phyloP scores from a whole-genome alignment of 2,888 invertebrate genomes.

The Phalera bucephala region DNA sequence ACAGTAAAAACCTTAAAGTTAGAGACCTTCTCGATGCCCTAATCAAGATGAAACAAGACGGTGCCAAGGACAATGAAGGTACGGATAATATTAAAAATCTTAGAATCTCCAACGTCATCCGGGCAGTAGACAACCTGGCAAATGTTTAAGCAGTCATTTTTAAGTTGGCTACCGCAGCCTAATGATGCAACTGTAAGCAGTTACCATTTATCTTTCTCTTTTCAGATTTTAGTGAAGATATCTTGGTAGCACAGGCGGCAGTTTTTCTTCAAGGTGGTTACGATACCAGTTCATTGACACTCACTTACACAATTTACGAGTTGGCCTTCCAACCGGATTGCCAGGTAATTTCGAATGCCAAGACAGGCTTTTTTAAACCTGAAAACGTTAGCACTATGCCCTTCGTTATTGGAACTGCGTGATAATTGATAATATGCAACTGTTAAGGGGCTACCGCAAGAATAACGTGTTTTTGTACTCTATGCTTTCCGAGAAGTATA shows the following conservation, averaged over 20 bases:
- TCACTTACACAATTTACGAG: conserved; percentile 43
- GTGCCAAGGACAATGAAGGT: conserved; percentile 34
- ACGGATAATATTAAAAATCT: neutral
- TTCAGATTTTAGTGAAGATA: conserved; percentile 45
- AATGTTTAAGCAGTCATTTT: no score
- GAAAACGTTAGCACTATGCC: neutral
- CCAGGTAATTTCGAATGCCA: conserved; percentile 45
- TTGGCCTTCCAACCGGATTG: conserved; percentile 41
- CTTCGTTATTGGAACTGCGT: neutral
- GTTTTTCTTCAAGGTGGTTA: conserved; percentile 59
- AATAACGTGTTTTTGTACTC: no score
- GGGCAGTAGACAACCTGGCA: no score
- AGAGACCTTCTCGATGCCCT: conserved; percentile 54
- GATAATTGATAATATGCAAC: conserved; percentile 3
- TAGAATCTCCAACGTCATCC: no score
- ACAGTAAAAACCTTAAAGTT: conserved; percentile 22
- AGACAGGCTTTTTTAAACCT: neutral
- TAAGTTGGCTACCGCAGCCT: neutral
- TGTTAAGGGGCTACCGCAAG: no score
- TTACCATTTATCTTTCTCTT: neutral
- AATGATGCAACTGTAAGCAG: no score
- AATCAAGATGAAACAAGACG: conserved; percentile 49
- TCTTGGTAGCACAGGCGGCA: conserved; percentile 54
- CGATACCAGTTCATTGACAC: conserved; percentile 42
- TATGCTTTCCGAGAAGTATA: no score